Base-by-base conservation (phyloP, 1,140 invertebrate species). In the Lucilia sericata region DNA sequence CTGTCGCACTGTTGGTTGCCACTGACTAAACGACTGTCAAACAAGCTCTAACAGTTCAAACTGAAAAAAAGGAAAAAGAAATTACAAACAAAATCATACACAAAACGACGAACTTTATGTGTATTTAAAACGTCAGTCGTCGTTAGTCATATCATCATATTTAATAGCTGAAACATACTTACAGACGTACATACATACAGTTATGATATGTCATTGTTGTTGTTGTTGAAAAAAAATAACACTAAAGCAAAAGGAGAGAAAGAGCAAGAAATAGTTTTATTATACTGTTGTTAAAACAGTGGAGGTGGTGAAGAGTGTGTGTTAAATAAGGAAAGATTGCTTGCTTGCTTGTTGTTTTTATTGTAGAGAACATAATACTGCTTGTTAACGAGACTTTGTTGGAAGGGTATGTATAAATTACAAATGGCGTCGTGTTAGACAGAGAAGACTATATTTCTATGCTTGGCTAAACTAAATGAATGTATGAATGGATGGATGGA, bases 21-120 rank as follows among this genome's bases (percentile, higher is more conserved):
- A 80, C 19, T 80, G 76, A 80, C 76, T 80, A 80, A 80, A 80
- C 76, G 76, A 80, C 76, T 80, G 76, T 80, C 76, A 80, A 80
- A 80, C 42, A 80, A 78, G 76, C 65, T 25, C 25, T 30, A 30
- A 30, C 25, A 30, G 25, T 3, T 30, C 25, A 30, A 30, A 30
- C n/a, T n/a, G n/a, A 30, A 1, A 30, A 30, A 30, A 30, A 30
- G 25, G 25, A 30, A 30, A 30, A 21, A 70, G 25, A 17, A 70
- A 7, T 25, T 70, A 21, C 8, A 70, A 70, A 10, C n/a, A 70
- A 21, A 21, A 19, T 10, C 10, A 70, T 12, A 70, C 10, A 70
- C 19, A 80, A 21, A 30, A 30, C 25, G 25, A 19, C 3, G 42
- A 78, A 78, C 51, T 42, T 7, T 5, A 42, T 42, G 51, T 49